Conservation (phyloP, 2,113 vertebrate species). For the Haliaeetus leucogaster region DNA sequence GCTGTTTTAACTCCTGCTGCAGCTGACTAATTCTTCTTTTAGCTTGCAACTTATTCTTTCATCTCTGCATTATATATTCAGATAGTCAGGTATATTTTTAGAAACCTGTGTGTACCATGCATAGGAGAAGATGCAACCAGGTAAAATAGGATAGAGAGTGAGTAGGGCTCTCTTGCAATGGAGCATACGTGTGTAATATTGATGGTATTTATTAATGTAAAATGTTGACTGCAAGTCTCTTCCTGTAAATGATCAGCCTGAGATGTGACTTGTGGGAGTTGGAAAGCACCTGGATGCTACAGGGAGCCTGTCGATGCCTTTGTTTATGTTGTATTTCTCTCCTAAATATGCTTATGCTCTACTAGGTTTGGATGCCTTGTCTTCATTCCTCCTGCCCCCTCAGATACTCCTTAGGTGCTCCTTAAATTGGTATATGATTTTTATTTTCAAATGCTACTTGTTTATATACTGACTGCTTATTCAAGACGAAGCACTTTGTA, state of each 20-base stretch:
- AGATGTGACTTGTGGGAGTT: background rate
- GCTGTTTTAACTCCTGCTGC: background rate
- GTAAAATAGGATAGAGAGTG: background rate
- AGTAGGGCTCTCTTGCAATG: background rate
- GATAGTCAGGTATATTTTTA: background rate
- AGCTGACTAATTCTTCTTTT: background rate
- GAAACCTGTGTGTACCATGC: background rate
- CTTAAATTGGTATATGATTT: constrained; percentile 63
- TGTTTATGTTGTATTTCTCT: constrained; percentile 62
- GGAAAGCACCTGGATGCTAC: constrained; percentile 20
- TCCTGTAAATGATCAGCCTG: constrained; percentile 1
- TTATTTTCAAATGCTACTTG: constrained; percentile 47
- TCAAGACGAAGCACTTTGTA: constrained; percentile 75
- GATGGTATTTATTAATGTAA: background rate
- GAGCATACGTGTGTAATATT: background rate
- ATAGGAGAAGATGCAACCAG: background rate
- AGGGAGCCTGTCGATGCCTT: constrained; percentile 14
- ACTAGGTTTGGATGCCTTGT: constrained; percentile 27
- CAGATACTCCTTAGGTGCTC: background rate
- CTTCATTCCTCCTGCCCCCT: background rate
- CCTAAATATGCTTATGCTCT: constrained; percentile 1
- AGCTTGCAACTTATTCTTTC: background rate
- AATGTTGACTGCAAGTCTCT: background rate
- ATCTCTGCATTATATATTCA: background rate
- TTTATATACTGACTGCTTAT: constrained; percentile 74